Evolutionary conservation across 2,113 vertebrate genomes (phyloP).

Genomic region (Phalacrocorax pelagicus): DNA sequence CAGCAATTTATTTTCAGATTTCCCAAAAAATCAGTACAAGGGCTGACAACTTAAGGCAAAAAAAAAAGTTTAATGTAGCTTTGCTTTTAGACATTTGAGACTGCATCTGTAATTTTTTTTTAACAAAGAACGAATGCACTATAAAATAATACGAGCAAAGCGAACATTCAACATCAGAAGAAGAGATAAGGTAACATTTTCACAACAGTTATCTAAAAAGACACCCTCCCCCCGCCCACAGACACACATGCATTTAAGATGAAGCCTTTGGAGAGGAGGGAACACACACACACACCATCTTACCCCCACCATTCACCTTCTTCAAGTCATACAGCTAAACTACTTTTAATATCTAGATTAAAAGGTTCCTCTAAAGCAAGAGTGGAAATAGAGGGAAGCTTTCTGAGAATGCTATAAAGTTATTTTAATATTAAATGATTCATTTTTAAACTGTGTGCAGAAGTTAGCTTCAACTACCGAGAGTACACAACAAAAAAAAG

Average conservation of each 20-base stretch:
- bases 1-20: neutral
- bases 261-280: neutral
- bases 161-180: neutral
- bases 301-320: neutral
- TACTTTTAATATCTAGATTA: constrained; percentile 3
- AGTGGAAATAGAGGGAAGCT: neutral
- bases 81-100: neutral
- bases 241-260: neutral
- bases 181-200: neutral
- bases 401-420: neutral
- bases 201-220: neutral
- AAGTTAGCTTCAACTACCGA: neutral
- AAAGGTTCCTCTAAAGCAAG: neutral
- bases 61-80: neutral
- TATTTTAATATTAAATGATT: neutral
- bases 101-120: neutral
- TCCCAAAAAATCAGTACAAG: neutral
- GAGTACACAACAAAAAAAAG: neutral
- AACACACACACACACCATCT: neutral
- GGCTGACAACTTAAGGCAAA: neutral
- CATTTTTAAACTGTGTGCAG: neutral
- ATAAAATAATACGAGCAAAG: neutral
- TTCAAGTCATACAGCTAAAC: neutral
- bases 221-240: neutral
- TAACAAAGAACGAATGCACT: neutral